Percentiles rank a stretch among this genome's conserved stretches.
Evolutionary conservation across 2,113 vertebrate genomes (phyloP).

Genomic region (Isichthys henryi): DNA sequence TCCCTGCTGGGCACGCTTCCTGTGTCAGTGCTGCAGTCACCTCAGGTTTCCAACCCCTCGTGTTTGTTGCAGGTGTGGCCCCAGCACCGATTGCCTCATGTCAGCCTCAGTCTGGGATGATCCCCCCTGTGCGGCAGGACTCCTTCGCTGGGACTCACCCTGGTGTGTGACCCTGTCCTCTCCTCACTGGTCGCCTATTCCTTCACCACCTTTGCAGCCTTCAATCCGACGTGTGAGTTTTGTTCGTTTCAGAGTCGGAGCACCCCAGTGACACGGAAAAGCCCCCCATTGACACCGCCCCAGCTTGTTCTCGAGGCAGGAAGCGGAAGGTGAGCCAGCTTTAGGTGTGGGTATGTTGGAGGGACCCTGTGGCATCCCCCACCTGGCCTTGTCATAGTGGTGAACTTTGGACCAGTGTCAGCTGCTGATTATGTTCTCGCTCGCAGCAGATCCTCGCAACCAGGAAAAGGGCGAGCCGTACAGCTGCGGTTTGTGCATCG

Average conservation of each 20-base stretch:
- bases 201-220: neutral
- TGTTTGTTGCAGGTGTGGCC: neutral
- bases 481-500: slow-evolving; percentile 51
- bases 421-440: neutral
- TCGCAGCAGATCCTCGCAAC: slow-evolving; percentile 42
- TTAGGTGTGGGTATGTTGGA: no score
- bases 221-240: neutral
- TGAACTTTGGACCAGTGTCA: neutral
- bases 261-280: neutral
- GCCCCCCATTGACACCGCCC: neutral
- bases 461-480: slow-evolving; percentile 50
- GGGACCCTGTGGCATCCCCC: neutral
- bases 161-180: neutral
- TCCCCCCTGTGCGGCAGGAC: neutral
- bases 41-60: neutral
- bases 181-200: neutral
- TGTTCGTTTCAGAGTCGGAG: neutral
- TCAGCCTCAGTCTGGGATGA: neutral
- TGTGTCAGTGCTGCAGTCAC: neutral
- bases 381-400: neutral
- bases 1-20: neutral
- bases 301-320: slow-evolving; percentile 18
- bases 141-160: neutral
- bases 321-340: slow-evolving; percentile 49
- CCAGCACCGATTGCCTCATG: neutral